Evolutionary conservation across 2,113 vertebrate genomes (phyloP), one percentile per base, ranked within the genome.

Genomic region (Dinomys branickii): DNA sequence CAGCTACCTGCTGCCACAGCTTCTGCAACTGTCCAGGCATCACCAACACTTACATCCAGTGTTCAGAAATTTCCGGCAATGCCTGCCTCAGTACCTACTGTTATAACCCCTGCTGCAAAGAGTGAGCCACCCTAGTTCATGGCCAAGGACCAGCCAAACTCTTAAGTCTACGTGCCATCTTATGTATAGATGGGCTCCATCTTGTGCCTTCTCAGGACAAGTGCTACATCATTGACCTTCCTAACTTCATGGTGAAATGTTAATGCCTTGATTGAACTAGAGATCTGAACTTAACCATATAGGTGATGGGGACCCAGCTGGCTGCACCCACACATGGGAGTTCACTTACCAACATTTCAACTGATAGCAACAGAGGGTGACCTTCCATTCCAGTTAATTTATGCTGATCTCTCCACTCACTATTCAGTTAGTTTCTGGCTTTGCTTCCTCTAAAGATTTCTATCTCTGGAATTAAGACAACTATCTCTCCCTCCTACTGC

Each of bases 31-130:
- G 99, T 77, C 98, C 99, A 0, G 99, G 99, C 16, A 99, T 99
- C 3, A 98, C 99, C 16, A 99, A 99, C 98, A 99, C 99, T 65
- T 99, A 99, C 97, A 99, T 99, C 16, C 99, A 99, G 97, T 99
- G 99, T 98, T 99, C 99, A 5, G 99, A 99, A 97, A 99, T 99
- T 95, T 99, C 99, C 24, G 99, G 99, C 80, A 99, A 99, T 97
- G 41, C 98, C 84, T 99, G 99, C 98, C 99, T 99, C 98, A 98
- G 94, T 86, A 99, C 99, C 93, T 99, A 99, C 97, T 99, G 99
- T 90, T 99, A 99, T 0, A 99, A 99, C 97, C 98, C 99, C 10
- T 99, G 99, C 98, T 99, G 99, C 77, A 99, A 99, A 99, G 98
- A 99, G 98, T 0, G 99, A 99, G 93, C 99, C 99, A 94, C 99